Evolutionary conservation across 2,113 vertebrate species (phyloP).

Genomic region (Seriola quinqueradiata): DNA sequence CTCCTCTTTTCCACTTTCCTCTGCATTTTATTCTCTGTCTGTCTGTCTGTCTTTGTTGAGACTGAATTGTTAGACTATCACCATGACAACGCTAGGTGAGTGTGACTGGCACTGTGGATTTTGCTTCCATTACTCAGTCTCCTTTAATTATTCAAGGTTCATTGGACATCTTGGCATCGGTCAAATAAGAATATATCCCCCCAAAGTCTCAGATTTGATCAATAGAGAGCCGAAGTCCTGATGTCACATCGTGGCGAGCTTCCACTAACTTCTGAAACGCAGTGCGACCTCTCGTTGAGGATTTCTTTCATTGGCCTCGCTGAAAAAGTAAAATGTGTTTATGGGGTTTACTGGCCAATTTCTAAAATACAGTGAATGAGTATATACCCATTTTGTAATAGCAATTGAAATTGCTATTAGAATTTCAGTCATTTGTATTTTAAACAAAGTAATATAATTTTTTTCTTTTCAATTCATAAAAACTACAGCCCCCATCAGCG

Average conservation of each 20-base stretch:
- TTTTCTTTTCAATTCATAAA: neutral
- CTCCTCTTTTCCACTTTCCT: conserved; percentile 14
- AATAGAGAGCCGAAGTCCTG: neutral
- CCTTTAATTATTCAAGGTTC: conserved; percentile 24
- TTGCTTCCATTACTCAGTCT: conserved; percentile 18
- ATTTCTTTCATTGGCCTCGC: neutral
- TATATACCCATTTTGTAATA: no score
- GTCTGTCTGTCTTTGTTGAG: conserved; percentile 1
- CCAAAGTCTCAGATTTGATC: conserved; percentile 7
- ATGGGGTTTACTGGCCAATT: neutral
- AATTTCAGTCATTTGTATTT: neutral
- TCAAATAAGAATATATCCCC: conserved; percentile 8
- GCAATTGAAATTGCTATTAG: neutral
- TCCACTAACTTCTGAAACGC: neutral
- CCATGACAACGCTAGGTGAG: conserved; percentile 7
- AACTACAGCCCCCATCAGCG: no score
- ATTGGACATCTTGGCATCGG: neutral
- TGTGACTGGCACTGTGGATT: conserved; percentile 3
- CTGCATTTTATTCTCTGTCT: neutral
- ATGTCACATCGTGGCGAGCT: neutral
- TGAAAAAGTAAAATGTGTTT: neutral
- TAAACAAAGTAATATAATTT: neutral
- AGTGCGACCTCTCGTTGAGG: neutral
- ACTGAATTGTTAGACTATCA: conserved; percentile 13
- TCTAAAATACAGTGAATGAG: neutral